A percentile compares a stretch with the other conserved stretches of the same genome.
Evolutionary conservation across 2,797 vertebrate genomes (phyloP).

Genomic region (Meda fulgida): DNA sequence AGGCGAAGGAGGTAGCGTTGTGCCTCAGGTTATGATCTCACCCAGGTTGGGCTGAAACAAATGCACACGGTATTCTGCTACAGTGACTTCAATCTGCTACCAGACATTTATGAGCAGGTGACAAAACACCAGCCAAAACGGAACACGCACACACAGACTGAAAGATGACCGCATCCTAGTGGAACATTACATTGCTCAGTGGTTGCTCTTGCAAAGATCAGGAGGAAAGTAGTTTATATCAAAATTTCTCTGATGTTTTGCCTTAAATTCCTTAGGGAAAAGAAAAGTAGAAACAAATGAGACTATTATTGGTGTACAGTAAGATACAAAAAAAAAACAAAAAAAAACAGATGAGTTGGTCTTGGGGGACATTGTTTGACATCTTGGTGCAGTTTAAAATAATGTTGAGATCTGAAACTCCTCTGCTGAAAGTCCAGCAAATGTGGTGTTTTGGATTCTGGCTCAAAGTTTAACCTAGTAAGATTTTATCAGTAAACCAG

Average conservation of each 20-base stretch:
- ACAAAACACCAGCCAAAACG: constrained; percentile 34
- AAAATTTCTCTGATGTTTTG: not conserved
- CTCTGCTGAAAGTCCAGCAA: not conserved
- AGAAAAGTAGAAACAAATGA: not conserved
- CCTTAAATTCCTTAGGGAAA: not conserved
- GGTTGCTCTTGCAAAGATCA: not conserved
- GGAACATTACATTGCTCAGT: not conserved
- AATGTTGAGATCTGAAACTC: not conserved
- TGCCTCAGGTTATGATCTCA: constrained; percentile 55
- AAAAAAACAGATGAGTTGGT: not conserved
- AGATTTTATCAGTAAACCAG: not conserved
- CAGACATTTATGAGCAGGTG: constrained; percentile 46
- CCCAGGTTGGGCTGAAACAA: constrained; percentile 42
- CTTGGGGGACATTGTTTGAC: not conserved
- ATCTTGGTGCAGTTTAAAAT: not conserved
- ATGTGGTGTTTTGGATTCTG: not conserved
- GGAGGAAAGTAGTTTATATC: not conserved
- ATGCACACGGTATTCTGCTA: constrained; percentile 43
- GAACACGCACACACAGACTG: not conserved
- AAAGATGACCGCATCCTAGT: constrained; percentile 19
- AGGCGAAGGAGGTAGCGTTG: constrained; percentile 37
- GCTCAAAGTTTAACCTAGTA: not conserved
- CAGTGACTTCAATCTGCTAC: constrained; percentile 52
- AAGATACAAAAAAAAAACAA: not conserved
- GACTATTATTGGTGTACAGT: not conserved